Percentiles rank a stretch among this genome's conserved stretches.
These are phyloP conservation scores for Phymatocera aterrima DNA, from an alignment of 2,888 invertebrate species.

Conservation along the genomic window DNA sequence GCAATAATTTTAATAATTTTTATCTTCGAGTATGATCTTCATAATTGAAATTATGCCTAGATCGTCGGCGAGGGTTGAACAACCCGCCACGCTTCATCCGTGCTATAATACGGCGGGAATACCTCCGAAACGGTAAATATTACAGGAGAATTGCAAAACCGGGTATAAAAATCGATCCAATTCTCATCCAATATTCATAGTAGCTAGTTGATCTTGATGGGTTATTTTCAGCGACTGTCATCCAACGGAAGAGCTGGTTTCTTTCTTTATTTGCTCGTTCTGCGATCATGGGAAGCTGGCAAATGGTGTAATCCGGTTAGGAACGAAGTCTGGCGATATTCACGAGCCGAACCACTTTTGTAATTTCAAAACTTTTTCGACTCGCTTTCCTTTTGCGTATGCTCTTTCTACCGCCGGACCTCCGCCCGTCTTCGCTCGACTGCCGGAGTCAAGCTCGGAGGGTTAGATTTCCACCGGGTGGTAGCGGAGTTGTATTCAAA, in stretches of 20 bases:
- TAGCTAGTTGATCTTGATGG: not conserved
- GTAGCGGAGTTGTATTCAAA: conserved; percentile 69
- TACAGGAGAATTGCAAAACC: not conserved
- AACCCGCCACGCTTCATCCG: not conserved
- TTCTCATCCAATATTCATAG: not conserved
- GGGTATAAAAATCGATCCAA: not conserved
- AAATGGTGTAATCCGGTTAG: not conserved
- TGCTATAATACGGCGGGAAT: not conserved
- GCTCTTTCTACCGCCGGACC: conserved; percentile 37
- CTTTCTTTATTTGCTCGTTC: not conserved
- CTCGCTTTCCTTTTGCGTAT: conserved; percentile 29
- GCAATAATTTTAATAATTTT: conserved; percentile 75
- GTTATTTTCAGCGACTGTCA: not conserved
- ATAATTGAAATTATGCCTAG: conserved; percentile 74
- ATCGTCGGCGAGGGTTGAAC: conserved; percentile 65
- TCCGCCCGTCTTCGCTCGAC: not conserved
- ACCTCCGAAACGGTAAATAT: not conserved
- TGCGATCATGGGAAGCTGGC: not conserved
- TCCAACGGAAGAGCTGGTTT: not conserved
- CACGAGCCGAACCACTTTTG: conserved; percentile 36
- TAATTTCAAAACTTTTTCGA: conserved; percentile 41
- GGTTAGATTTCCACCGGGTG: conserved; percentile 49
- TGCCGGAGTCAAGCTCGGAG: conserved; percentile 48
- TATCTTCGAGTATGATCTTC: conserved; percentile 74
- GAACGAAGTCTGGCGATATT: conserved; percentile 1